Base-by-base conservation (phyloP, 2,797 vertebrate genomes). In the Coregonus ussuriensis region DNA sequence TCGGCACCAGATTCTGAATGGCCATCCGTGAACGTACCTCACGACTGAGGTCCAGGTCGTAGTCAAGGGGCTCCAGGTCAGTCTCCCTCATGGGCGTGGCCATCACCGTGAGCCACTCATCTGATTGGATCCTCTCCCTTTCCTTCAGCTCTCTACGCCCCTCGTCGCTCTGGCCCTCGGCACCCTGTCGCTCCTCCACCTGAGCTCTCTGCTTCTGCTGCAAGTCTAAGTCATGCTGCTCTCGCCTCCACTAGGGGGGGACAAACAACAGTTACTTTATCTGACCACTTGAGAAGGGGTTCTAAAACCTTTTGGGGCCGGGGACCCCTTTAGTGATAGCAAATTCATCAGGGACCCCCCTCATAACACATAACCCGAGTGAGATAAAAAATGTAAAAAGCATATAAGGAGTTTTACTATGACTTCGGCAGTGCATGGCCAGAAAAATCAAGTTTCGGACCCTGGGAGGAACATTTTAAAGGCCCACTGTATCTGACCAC, bases 61-160 rank as follows among this genome's bases (percentile, higher is more conserved):
- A 99, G 85, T 98, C 95, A 5, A 96, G 88, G 18, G 96, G 95
- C 62, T 99, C 97, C 89, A 98, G 82, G 62, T 98, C 97, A 81
- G 88, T 81, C 84, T 97, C 95, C 73, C 88, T 94, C 67, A 96
- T 77, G 21, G 83, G 82, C 18, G 88, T 84, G 33, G 93, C 92
- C 3, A 86, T 89, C 51, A 87, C 88, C 35, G 82, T 95, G 74
- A 95, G 77, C 96, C 97, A 96, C 82, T 93, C 94, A 0, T 94
- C 93, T 41, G 95, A 95, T 15, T 90, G 92, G 65, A 89, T 89
- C 75, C 92, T 90, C 74, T 88, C 59, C 1, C 83, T 84, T 70
- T 91, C 89, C 51, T 69, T 94, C 82, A 87, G 92, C 29, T 91
- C 81, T 78, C 78, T 93, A 81, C 91, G 87, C 59, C 96, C 95